phyloP scores from a whole-genome alignment of 2,888 invertebrate species.

The Amphipoea oculea region DNA sequence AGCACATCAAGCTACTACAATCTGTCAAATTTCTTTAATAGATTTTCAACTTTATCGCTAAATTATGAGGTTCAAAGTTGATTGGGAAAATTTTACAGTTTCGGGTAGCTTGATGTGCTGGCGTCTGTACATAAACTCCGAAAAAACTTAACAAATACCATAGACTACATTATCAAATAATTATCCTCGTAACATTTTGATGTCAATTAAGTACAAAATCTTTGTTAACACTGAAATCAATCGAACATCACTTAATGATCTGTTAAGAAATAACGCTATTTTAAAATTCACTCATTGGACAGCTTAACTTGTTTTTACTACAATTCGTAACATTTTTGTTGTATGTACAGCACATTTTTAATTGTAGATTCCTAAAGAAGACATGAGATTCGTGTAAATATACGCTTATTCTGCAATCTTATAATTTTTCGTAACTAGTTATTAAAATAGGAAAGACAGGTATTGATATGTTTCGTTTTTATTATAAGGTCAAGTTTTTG shows the following conservation, averaged over 20 bases:
- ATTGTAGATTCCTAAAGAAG: slow-evolving; percentile 37
- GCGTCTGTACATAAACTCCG: not conserved
- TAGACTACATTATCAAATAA: not conserved
- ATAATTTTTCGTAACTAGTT: slow-evolving; percentile 34
- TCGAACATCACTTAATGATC: slow-evolving; percentile 4
- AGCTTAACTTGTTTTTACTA: slow-evolving; percentile 28
- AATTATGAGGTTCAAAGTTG: too few relatives aligned
- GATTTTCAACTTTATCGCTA: too few relatives aligned
- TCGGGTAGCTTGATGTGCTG: too few relatives aligned
- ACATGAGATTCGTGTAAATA: slow-evolving; percentile 48
- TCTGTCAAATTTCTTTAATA: too few relatives aligned
- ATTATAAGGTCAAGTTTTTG: slow-evolving; percentile 22
- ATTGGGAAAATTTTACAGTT: too few relatives aligned
- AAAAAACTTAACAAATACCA: slow-evolving; percentile 23
- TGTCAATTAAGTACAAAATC: slow-evolving; percentile 22
- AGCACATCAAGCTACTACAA: too few relatives aligned
- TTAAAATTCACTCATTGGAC: slow-evolving; percentile 43
- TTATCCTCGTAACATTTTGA: slow-evolving; percentile 6
- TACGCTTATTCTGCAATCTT: slow-evolving; percentile 46
- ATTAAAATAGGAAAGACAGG: slow-evolving; percentile 46
- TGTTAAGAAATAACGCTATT: slow-evolving; percentile 33
- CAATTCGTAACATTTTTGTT: slow-evolving; percentile 18
- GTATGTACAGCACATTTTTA: slow-evolving; percentile 34
- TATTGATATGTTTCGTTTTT: slow-evolving; percentile 62
- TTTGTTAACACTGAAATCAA: slow-evolving; percentile 13